Base-by-base conservation (phyloP, 2,888 invertebrate genomes). In the Endomychus coccineus region DNA sequence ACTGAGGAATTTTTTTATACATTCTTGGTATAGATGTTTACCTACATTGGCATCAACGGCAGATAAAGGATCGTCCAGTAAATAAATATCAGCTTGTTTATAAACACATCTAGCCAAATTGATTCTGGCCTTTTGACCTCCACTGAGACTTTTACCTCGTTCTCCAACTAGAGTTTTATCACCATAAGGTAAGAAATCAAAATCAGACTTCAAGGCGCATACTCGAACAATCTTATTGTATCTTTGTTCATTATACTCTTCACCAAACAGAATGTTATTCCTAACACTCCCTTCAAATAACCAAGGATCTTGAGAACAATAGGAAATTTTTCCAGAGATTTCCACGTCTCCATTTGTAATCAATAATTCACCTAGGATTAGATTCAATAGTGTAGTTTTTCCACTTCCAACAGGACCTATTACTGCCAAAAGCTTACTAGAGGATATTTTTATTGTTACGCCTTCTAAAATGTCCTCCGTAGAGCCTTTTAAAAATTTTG, bases 101-200 rank as follows among this genome's bases (percentile, higher is more conserved):
- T 87, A 88, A 32, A 87, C 69, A 5, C 82, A 78, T 52, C 87
- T 71, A 0, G 84, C 86, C 30, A 90, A 67, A 60, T 83, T 85
- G 16, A 91, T 77, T 45, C 90, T 71, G 1, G 88, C 87, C 59
- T 78, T 78, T 64, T 90, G 89, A 9, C 89, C 88, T 4, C 89
- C 89, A 25, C 86, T 86, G 9, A 91, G 64, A 2, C 81, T 77
- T 2, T 81, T 77, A 7, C 90, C 90, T 33, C 82, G 74, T 54
- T 90, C 89, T 1, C 89, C 89, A 1, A 90, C 83, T 36, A 84
- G 58, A 0, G 85, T 86, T 50, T 74, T 67, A 58, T 90, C 90
- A 4, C 84, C 84, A 48, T 79, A 72, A 0, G 83, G 79, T 46
- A 90, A 74, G 48, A 81, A 73, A 39, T 75, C 73, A 50, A 90